A percentile compares a stretch with the other conserved stretches of the same genome.
phyloP scores from a whole-genome alignment of 2,113 vertebrate genomes.

The Potamarius usumacintae region DNA sequence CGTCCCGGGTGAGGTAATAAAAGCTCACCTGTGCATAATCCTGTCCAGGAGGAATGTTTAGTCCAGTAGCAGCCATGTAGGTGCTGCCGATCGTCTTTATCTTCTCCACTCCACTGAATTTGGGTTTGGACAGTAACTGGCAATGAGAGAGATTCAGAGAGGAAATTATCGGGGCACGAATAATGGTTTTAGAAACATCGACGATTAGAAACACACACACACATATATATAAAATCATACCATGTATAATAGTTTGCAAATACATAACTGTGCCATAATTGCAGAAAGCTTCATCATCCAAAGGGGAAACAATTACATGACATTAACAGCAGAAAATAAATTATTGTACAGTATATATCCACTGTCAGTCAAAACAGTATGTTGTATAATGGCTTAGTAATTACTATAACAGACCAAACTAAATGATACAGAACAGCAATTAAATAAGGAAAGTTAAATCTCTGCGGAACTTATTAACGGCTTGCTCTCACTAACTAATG shows the following conservation, averaged over 20 bases:
- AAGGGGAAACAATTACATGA: background rate
- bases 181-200: background rate
- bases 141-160: background rate
- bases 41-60: conserved; percentile 86
- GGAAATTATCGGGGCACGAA: background rate
- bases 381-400: background rate
- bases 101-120: conserved; percentile 98
- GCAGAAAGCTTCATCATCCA: background rate
- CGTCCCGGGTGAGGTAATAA: background rate
- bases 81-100: conserved; percentile 99
- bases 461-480: background rate
- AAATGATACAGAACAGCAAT: background rate
- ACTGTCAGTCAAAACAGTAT: background rate
- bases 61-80: conserved; percentile 96
- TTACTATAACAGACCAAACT: background rate
- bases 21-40: conserved; percentile 84
- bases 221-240: background rate
- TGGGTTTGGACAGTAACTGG: conserved; percentile 93
- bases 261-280: background rate
- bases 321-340: background rate
- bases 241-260: background rate
- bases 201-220: background rate
- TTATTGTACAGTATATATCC: background rate
- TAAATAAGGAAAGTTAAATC: background rate
- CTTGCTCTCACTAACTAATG: background rate